phyloP scores from a whole-genome alignment of 2,888 invertebrate species.

The Corbicula japonica region DNA sequence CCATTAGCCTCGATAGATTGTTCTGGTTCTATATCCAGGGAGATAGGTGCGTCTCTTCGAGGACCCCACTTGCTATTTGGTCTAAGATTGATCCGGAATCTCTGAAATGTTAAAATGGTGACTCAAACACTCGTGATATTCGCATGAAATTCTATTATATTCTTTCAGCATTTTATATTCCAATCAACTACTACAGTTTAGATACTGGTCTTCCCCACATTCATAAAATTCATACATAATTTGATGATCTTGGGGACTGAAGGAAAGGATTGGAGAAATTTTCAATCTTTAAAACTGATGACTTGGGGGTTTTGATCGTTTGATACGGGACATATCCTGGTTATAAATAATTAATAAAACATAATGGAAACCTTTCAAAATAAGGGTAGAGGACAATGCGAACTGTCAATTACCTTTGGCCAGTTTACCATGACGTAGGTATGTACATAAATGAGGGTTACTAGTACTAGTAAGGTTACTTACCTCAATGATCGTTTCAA shows the following conservation, averaged over 20 bases:
- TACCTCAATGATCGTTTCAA: background rate
- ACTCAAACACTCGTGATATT: background rate
- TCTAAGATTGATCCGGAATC: constrained; percentile 22
- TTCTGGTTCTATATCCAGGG: too few species aligned
- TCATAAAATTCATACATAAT: background rate
- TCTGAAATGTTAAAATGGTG: constrained; percentile 31
- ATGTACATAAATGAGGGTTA: too few species aligned
- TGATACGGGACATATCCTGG: too few species aligned
- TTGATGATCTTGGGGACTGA: background rate
- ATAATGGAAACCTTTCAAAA: too few species aligned
- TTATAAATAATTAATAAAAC: too few species aligned
- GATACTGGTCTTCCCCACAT: background rate
- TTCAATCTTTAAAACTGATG: background rate
- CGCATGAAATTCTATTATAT: background rate
- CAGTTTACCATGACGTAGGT: too few species aligned
- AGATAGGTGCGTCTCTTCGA: too few species aligned
- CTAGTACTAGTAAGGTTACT: too few species aligned
- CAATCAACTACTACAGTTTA: background rate
- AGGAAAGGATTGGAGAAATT: background rate
- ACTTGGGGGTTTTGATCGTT: too few species aligned
- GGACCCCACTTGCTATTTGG: constrained; percentile 57
- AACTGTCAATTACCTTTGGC: too few species aligned
- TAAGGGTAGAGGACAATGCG: too few species aligned
- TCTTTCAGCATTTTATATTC: background rate
- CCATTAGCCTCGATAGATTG: too few species aligned